Percentiles rank a stretch among this genome's conserved stretches.
Evolutionary conservation across 2,888 invertebrate genomes (phyloP).

Genomic region (Biston betularia): DNA sequence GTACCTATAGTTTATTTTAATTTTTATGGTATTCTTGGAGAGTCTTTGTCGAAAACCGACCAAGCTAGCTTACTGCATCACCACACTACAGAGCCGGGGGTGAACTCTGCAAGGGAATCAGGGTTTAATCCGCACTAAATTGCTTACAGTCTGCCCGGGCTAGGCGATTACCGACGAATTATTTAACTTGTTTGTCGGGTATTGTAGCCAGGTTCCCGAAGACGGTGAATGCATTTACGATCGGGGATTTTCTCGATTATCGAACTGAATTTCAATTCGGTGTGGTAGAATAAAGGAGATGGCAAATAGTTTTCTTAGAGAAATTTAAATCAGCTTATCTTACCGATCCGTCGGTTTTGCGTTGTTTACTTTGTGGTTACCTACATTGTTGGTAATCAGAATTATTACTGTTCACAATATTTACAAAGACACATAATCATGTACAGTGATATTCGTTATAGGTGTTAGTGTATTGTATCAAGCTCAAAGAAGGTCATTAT

Average conservation of each 20-base stretch:
- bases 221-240: constrained; percentile 28
- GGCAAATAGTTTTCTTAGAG: too few relatives aligned
- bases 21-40: too few relatives aligned
- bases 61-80: constrained; percentile 8
- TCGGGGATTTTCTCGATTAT: constrained; percentile 17
- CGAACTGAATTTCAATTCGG: constrained; percentile 17
- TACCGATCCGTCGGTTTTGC: too few relatives aligned
- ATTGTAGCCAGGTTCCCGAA: constrained; percentile 37
- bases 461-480: too few relatives aligned
- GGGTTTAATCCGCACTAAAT: constrained; percentile 66
- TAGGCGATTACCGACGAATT: constrained; percentile 62
- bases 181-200: constrained; percentile 53
- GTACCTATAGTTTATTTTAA: too few relatives aligned
- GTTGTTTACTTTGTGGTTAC: not conserved
- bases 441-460: too few relatives aligned
- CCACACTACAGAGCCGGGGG: constrained; percentile 29
- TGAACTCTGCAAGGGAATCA: constrained; percentile 63
- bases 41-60: not conserved
- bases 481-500: too few relatives aligned
- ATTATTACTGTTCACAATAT: not conserved
- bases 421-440: not conserved
- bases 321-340: too few relatives aligned
- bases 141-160: constrained; percentile 63
- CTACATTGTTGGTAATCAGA: too few relatives aligned
- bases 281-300: constrained; percentile 3